Percentiles rank a stretch among this genome's conserved stretches.
phyloP scores from a whole-genome alignment of 2,113 vertebrate genomes.

The Stercorarius parasiticus region DNA sequence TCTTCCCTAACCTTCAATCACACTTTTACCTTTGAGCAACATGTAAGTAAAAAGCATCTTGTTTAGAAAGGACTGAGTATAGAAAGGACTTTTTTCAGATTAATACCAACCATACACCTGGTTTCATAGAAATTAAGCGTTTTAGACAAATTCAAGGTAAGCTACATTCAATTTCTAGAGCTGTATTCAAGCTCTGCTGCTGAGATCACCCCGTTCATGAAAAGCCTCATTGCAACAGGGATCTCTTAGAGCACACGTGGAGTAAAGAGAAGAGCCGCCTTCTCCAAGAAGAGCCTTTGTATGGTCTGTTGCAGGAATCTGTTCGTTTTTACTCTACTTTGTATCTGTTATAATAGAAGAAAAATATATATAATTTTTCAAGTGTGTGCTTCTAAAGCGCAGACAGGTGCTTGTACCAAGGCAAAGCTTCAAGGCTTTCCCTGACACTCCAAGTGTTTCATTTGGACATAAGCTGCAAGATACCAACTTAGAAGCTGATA shows the following conservation, averaged over 20 bases:
- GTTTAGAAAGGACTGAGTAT: neutral
- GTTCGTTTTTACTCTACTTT: neutral
- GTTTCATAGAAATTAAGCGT: neutral
- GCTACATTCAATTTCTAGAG: neutral
- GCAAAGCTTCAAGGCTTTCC: neutral
- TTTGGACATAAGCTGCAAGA: neutral
- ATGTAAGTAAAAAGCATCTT: neutral
- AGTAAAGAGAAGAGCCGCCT: neutral
- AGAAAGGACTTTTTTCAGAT: neutral
- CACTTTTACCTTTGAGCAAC: neutral
- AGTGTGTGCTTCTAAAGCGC: neutral
- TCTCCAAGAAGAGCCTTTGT: neutral
- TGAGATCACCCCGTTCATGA: neutral
- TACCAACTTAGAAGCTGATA: neutral
- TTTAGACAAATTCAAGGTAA: neutral
- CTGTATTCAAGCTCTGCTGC: neutral
- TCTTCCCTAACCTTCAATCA: neutral
- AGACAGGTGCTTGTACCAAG: neutral
- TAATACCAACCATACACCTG: neutral
- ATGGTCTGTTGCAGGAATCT: neutral
- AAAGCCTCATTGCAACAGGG: neutral
- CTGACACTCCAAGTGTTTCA: neutral
- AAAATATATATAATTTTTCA: neutral
- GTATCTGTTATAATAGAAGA: neutral
- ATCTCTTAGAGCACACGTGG: neutral